Base-by-base conservation (phyloP, 2,113 vertebrate species). In the Hymenochirus boettgeri region DNA sequence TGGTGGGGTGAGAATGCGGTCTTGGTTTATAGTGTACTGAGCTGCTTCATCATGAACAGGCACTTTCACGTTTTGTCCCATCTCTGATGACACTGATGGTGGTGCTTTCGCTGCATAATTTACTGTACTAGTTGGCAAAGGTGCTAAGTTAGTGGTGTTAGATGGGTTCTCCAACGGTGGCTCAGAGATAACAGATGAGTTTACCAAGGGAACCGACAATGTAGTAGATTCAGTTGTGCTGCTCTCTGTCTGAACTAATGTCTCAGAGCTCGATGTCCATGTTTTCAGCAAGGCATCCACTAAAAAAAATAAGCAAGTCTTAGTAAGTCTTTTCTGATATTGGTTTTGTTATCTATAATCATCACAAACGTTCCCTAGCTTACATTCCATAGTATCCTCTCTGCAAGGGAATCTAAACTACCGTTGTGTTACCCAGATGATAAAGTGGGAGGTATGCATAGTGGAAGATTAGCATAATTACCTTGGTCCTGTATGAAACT, bases 21-120 rank as follows among this genome's bases (percentile, higher is more conserved):
- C 81, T 65, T 79, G 86, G 74, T 82, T 74, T 65, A 90, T 79
- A 76, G 92, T 83, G 65, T 90, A 96, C 10, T 1, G 33, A 61
- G 87, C 89, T 57, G 85, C 82, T 75, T 85, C 83, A 77, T 87
- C 82, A 73, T 83, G 74, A 77, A 85, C 80, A 84, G 93, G 90
- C 83, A 89, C 86, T 76, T 95, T 90, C 62, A 92, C 77, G 73
- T 89, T 78, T 72, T 89, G 90, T 75, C 87, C 86, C 74, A 90
- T 74, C 78, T 75, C 73, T 57, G 86, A 76, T 25, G 80, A 83
- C 55, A 88, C 82, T 75, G 91, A 88, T 2, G 86, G 76, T 58
- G 86, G 73, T 61, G 79, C 82, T 71, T 81, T 84, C 57, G 88
- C 80, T 58, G 81, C 75, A 71, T 84, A 76, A 70, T 78, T 79